Evolutionary conservation across 2,113 vertebrate species (phyloP).

Genomic region (Ceyx margarethae): DNA sequence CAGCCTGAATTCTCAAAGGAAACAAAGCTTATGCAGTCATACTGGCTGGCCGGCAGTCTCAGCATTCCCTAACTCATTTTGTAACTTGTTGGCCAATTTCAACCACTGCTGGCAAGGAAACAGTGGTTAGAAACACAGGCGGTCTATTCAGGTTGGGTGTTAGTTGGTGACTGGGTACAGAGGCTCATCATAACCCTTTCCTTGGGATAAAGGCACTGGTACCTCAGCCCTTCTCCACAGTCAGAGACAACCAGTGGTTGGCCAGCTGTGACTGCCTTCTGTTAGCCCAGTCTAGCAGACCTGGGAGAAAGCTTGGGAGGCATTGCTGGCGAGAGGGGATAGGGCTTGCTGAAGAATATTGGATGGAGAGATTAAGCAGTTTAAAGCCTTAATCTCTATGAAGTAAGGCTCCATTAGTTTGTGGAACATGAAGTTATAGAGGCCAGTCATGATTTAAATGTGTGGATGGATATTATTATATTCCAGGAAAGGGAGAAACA

Average conservation of each 20-base stretch:
- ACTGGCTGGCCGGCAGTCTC: background rate
- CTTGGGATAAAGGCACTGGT: background rate
- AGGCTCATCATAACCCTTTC: background rate
- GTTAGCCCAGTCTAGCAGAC: background rate
- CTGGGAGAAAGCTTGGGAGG: background rate
- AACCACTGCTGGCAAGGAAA: background rate
- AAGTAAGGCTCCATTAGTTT: background rate
- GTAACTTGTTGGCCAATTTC: background rate
- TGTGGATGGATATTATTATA: background rate
- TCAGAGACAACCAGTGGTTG: background rate
- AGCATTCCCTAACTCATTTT: background rate
- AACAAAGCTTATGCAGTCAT: background rate
- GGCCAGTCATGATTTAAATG: background rate
- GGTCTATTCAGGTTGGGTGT: background rate
- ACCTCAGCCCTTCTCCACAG: background rate
- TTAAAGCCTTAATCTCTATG: background rate
- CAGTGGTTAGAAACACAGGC: background rate
- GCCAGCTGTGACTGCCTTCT: background rate
- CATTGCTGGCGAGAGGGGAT: background rate
- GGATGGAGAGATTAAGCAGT: background rate
- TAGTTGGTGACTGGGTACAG: background rate
- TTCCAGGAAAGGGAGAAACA: background rate
- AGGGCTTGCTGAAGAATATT: background rate
- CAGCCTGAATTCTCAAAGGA: background rate
- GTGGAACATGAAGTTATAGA: background rate